These are phyloP conservation scores for Heliconius sara DNA, from an alignment of 2,888 invertebrate genomes.

Conservation along the genomic window DNA sequence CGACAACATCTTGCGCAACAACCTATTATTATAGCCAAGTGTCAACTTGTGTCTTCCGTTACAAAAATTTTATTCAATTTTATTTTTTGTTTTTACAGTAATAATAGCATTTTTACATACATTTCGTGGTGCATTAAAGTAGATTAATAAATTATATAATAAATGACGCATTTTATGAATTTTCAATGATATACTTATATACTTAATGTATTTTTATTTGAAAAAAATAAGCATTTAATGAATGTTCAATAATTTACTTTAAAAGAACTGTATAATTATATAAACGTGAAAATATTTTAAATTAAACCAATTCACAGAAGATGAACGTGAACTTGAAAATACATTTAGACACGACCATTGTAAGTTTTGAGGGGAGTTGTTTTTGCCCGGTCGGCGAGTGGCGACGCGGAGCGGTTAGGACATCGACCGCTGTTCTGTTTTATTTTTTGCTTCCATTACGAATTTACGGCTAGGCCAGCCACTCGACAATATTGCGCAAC, in stretches of 20 bases:
- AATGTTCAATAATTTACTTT: background rate
- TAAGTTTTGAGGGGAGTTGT: slow-evolving; percentile 74
- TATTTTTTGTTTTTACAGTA: slow-evolving; percentile 17
- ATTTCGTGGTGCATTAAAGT: too few species aligned
- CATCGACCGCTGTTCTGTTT: slow-evolving; percentile 66
- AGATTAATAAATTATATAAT: too few species aligned
- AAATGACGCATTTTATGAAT: background rate
- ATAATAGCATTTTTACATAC: background rate
- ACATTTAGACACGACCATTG: slow-evolving; percentile 67
- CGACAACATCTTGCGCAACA: slow-evolving; percentile 79
- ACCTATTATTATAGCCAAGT: slow-evolving; percentile 80
- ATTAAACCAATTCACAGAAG: background rate
- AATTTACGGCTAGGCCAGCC: slow-evolving; percentile 79
- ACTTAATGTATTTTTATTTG: too few species aligned
- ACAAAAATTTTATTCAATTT: slow-evolving; percentile 37
- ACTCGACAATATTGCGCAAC: slow-evolving; percentile 83
- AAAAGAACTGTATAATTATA: background rate
- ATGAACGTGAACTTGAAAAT: slow-evolving; percentile 66
- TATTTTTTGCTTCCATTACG: slow-evolving; percentile 82
- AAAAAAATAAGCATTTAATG: background rate
- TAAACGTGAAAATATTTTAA: background rate
- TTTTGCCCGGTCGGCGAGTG: slow-evolving; percentile 66
- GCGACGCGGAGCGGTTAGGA: slow-evolving; percentile 58
- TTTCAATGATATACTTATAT: background rate
- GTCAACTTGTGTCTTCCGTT: slow-evolving; percentile 54